Base-by-base conservation (phyloP, 2,888 invertebrate species). In the Erebia epiphron region DNA sequence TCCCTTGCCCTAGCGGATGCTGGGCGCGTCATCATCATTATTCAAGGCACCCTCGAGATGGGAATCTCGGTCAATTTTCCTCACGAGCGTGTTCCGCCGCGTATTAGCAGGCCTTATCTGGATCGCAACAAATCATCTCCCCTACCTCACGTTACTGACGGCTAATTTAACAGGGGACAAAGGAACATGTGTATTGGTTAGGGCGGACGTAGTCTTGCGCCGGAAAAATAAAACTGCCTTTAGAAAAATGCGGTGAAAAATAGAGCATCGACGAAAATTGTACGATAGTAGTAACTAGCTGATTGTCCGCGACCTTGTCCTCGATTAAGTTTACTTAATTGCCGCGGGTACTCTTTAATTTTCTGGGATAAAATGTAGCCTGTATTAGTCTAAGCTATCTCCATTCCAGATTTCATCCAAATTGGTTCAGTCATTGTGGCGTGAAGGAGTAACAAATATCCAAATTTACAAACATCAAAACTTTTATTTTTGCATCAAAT, bases 91-190 rank as follows among this genome's bases (percentile, higher is more conserved):
- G 79, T 77, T 77, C 75, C 73, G 75, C 73, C 72, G 74, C 75
- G 79, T 80, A 83, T 85, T 86, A 85, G 84, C 79, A 73, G 77
- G 71, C 66, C 73, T 78, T 78, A 79, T 79, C 78, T 64, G 78
- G 80, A 79, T 81, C 83, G 78, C 75, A 80, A 84, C 86, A 85
- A 86, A 87, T 87, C 86, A 86, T 85, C 77, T 75, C 77, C 77
- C 79, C 78, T 74, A 77, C 73, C 75, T 74, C 78, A 69, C 80
- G 78, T 83, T 84, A 85, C 81, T 81, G 80, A 77, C 81, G 85
- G 80, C 83, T 86, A 86, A 87, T 87, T 87, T 83, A 82, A 78
- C 83, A 70, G 77, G 72, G 73, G 73, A 70, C 73, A 67, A 63
- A n/a, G 57, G 72, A 67, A 72, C 74, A 75, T 71, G 71, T 73